Evolutionary conservation across 2,888 invertebrate species (phyloP), one percentile per base, ranked within the genome.

Genomic region (Balanococcus diminutus): DNA sequence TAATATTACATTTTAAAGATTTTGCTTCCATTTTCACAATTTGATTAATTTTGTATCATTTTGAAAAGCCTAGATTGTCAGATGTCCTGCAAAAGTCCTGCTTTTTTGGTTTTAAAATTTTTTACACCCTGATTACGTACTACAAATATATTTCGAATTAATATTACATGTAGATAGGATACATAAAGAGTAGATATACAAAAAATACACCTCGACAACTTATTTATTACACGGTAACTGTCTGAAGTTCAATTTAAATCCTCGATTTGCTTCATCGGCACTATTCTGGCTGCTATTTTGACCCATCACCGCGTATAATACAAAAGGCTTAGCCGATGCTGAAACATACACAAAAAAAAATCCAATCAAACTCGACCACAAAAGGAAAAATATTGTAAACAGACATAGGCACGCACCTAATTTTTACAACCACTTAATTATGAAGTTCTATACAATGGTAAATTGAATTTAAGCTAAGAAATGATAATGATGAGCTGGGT

Each of bases 261-360:
- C 96, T 87, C 94, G 91, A 90, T 95, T 96, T 36, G 93, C 93
- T 87, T 93, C 91, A 89, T 95, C 95, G 1, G 91, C 91, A 6
- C 91, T 90, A 0, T 90, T 89, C 0, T 89, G 88, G 0, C 91
- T 89, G 0, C 91, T 91, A 61, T 86, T 86, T 56, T 86, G 86
- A 39, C 86, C 91, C 0, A 94, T 95, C 1, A 94, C 93, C 3
- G 94, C 94, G 87, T 93, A 94, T 84, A 96, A 89, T 0, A 94
- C 93, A 90, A 95, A 96, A 0, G 96, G 96, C 88, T 92, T 93
- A 0, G 92, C 91, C 42, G 90, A 91, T 83, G 92, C 94, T 94
- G 90, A 87, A 91, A 91, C 88, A 88, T 87, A 82, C 5, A 61
- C 16, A 19, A 3, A 51, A 61, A 4, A 67, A 46, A 46, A 9